Evolutionary conservation across 2,797 vertebrate species (phyloP).

Genomic region (Masticophis lateralis): DNA sequence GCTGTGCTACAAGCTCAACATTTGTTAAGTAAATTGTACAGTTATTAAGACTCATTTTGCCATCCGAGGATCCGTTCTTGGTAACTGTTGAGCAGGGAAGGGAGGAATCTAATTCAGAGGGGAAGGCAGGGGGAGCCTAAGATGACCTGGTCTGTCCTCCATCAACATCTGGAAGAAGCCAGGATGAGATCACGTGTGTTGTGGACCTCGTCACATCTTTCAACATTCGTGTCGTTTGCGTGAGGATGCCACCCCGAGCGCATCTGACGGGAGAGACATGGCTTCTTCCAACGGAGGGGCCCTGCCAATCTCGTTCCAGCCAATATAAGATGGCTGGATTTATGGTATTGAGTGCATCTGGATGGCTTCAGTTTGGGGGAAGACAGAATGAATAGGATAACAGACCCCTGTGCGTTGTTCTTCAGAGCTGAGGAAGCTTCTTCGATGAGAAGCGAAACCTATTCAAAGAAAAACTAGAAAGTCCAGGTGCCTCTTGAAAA

Average conservation of each 20-base stretch:
- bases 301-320: neutral
- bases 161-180: neutral
- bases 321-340: neutral
- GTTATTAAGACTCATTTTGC: slow-evolving; percentile 60
- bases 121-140: slow-evolving; percentile 14
- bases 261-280: neutral
- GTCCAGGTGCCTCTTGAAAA: no score
- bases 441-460: no score
- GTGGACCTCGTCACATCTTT: neutral
- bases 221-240: neutral
- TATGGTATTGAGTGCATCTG: neutral
- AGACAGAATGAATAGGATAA: no score
- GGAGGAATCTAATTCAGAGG: slow-evolving; percentile 28
- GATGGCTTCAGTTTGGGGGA: neutral
- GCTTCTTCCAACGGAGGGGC: neutral
- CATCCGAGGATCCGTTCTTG: slow-evolving; percentile 33
- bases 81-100: neutral
- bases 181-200: neutral
- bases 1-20: slow-evolving; percentile 58
- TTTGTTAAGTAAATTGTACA: slow-evolving; percentile 68
- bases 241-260: neutral
- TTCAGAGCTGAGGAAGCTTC: no score
- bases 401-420: no score
- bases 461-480: no score
- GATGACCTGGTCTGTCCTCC: neutral